Percentiles rank a stretch among this genome's conserved stretches.
phyloP scores from a whole-genome alignment of 2,797 vertebrate species.

The Coccyzus lansbergi region DNA sequence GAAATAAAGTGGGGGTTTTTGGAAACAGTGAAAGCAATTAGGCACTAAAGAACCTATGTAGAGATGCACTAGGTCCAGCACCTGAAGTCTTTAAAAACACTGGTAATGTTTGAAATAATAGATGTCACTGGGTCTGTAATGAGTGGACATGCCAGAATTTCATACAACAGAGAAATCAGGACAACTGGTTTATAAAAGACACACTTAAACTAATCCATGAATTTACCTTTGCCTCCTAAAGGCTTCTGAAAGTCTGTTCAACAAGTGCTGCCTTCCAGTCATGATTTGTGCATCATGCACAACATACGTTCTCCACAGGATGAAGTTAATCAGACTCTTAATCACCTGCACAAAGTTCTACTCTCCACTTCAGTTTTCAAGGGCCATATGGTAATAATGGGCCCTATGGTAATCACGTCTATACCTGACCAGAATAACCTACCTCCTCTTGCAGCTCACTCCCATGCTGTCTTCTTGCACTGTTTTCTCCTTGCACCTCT shows the following conservation, averaged over 20 bases:
- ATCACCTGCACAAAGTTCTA: neutral
- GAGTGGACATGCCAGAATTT: neutral
- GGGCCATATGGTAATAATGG: neutral
- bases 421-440: neutral
- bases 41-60: neutral
- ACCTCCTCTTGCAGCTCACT: neutral
- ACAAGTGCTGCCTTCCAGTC: neutral
- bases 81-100: neutral
- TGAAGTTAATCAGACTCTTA: neutral
- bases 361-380: neutral
- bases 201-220: neutral
- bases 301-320: neutral
- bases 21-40: slow-evolving; percentile 14
- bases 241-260: neutral
- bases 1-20: slow-evolving; percentile 2
- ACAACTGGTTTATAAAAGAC: neutral
- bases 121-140: neutral
- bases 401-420: neutral
- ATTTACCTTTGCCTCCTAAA: slow-evolving; percentile 3
- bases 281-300: neutral
- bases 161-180: neutral
- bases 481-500: neutral
- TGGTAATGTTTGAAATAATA: neutral
- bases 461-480: neutral
- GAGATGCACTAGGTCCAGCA: neutral